Evolutionary conservation across 53 echinoderm and acorn worm genomes (phyloP), one percentile per base, ranked within the genome.

Genomic region (Apostichopus leukothele): DNA sequence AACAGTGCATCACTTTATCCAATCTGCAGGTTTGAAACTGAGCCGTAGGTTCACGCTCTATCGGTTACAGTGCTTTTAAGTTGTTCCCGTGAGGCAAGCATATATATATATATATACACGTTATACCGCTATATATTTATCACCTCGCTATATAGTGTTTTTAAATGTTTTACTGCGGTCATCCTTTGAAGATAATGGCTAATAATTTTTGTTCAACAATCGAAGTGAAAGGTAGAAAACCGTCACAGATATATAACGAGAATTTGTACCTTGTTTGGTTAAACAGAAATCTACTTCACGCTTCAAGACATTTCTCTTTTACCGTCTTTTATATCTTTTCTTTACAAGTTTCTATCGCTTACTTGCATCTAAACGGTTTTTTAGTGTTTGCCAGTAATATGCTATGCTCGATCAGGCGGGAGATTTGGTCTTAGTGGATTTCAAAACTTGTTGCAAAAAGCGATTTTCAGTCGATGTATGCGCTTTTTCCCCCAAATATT

Each of bases 141-240:
- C 80, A 80, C 80, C 55, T 80, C 80, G 53, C 51, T 51, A 54
- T 25, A 25, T 25, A 25, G 25, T 25, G 25, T 8, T 68, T 59
- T 77, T 80, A 80, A 80, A 80, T 80, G 80, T 59, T 80, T 80
- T 80, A 80, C 68, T 68, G 80, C 80, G 80, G 80, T 53, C 55
- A 80, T 59, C 80, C 80, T 80, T 80, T 80, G 80, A 80, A 80
- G 80, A 80, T 80, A 80, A 80, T 80, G 80, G 80, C 80, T 80
- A 80, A 80, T 80, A 19, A 80, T 80, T 80, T 80, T 80, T 80
- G 80, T 80, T 80, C 80, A 55, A 53, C 80, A 80, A 80, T 80
- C 55, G 19, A 19, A 19, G 16, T 68, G 63, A 68, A 68, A 68
- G 68, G 19, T 18, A 18, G 16, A 80, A 80, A 80, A 11, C 59